Conservation (phyloP, 2,888 invertebrate species). For the Agrilus mali region DNA sequence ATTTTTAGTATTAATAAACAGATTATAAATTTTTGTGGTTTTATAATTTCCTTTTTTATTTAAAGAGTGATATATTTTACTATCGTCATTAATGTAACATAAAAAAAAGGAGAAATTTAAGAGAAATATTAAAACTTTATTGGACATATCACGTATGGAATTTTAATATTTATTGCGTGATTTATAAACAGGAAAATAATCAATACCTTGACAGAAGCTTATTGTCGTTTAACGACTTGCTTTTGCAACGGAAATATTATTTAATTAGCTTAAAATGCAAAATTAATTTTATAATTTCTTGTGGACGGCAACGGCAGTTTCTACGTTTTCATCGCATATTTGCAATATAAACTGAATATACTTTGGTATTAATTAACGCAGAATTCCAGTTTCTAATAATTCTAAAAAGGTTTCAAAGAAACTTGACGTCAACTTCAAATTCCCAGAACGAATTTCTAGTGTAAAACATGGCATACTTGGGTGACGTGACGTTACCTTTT, state of each 20-base stretch:
- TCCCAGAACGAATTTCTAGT: constrained; percentile 16
- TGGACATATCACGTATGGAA: too few relatives aligned
- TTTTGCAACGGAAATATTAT: constrained; percentile 5
- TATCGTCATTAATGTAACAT: too few relatives aligned
- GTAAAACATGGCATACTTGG: constrained; percentile 14
- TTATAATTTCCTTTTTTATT: too few relatives aligned
- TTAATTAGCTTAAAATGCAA: constrained; percentile 19
- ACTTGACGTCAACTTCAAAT: constrained; percentile 15
- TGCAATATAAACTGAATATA: constrained; percentile 12
- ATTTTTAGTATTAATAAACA: too few relatives aligned
- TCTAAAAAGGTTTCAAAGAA: constrained; percentile 20
- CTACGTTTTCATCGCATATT: constrained; percentile 11
- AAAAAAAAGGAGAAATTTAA: too few relatives aligned
- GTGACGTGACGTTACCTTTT: constrained; percentile 6
- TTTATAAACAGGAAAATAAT: too few relatives aligned
- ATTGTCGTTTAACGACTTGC: constrained; percentile 8
- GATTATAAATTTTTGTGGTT: too few relatives aligned
- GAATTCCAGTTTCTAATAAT: constrained; percentile 21
- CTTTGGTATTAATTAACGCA: constrained; percentile 20
- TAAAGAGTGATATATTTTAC: too few relatives aligned
- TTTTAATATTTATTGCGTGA: too few relatives aligned
- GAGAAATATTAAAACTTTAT: too few relatives aligned
- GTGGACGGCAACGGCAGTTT: too few relatives aligned
- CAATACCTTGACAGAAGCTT: constrained; percentile 4
- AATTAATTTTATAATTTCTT: constrained; percentile 12